These are phyloP conservation scores for Graphium colonna DNA, from an alignment of 2,888 invertebrate species.

Conservation along the genomic window DNA sequence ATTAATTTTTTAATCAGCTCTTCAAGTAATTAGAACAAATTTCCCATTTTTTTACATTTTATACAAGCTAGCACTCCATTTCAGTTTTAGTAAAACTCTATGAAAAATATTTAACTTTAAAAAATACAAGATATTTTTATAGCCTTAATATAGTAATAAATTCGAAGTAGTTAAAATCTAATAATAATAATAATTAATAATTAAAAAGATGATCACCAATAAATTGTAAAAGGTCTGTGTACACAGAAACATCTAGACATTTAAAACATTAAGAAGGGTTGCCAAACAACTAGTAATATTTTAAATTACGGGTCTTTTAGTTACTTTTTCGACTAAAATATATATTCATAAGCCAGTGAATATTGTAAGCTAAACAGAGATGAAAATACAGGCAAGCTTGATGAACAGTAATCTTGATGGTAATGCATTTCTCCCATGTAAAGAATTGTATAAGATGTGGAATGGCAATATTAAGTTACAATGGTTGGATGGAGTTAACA, in stretches of 20 bases:
- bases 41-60: background rate
- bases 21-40: background rate
- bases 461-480: no score
- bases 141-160: conserved; percentile 13
- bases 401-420: no score
- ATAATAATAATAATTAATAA: no score
- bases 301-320: no score
- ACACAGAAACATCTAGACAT: conserved; percentile 8
- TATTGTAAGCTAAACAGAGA: no score
- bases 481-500: no score
- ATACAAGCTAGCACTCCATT: background rate
- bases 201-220: conserved; percentile 8
- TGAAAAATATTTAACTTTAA: background rate
- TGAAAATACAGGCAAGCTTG: no score
- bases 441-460: no score
- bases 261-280: conserved; percentile 2
- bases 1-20: background rate
- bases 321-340: no score
- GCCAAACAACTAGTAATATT: background rate
- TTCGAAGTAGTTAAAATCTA: conserved; percentile 11
- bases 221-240: conserved; percentile 22
- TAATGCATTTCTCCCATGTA: no score
- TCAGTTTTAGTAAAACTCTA: background rate
- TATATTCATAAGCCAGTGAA: no score
- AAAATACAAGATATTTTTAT: conserved; percentile 2